Evolutionary conservation across 2,113 vertebrate species (phyloP).

Genomic region (human): GRCh38 chr9:136206001-136206500

Average conservation of each 20-base stretch:
- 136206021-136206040: neutral
- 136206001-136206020: fast-evolving
- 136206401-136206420: constrained; percentile 67
- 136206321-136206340: constrained; percentile 36
- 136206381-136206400: constrained; percentile 82
- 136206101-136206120: no score
- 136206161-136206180: neutral
- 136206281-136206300: neutral
- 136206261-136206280: fast-evolving
- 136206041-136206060: neutral
- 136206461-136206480: constrained; percentile 78
- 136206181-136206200: neutral
- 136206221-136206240: no score
- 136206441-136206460: constrained; percentile 56
- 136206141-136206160: fast-evolving
- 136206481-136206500: constrained; percentile 83
- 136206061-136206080: fast-evolving
- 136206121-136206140: neutral
- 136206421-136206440: neutral
- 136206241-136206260: neutral
- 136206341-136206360: constrained; percentile 77
- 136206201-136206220: neutral
- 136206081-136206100: no score
- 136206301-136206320: neutral
- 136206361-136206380: constrained; percentile 74